Percentiles rank a stretch among this genome's conserved stretches.
phyloP scores from a whole-genome alignment of 2,888 invertebrate species.

The Resseliella maxima region DNA sequence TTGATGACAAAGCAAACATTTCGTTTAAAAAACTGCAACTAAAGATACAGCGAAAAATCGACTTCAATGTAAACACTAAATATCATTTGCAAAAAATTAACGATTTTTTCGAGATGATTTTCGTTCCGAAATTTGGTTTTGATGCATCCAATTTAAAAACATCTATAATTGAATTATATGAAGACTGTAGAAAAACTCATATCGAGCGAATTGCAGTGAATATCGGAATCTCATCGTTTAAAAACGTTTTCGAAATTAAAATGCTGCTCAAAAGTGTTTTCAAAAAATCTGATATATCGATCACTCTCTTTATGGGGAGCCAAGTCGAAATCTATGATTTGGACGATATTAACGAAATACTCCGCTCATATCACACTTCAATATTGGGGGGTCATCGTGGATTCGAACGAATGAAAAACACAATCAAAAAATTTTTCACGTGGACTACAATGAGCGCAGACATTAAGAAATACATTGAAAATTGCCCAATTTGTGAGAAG shows the following conservation, averaged over 20 bases:
- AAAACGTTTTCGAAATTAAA: background rate
- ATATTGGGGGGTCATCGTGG: background rate
- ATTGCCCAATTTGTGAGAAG: slow-evolving; percentile 27
- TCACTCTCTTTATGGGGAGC: background rate
- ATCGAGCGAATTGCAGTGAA: too few relatives aligned
- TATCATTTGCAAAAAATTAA: too few relatives aligned
- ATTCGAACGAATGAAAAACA: background rate
- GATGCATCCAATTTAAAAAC: too few relatives aligned
- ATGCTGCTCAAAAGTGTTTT: background rate
- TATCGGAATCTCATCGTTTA: background rate
- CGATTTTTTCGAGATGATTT: too few relatives aligned
- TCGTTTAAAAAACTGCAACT: too few relatives aligned
- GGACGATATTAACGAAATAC: background rate
- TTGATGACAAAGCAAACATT: too few relatives aligned
- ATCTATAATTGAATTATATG: too few relatives aligned
- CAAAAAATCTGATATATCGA: background rate
- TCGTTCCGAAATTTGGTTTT: too few relatives aligned
- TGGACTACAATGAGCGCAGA: slow-evolving; percentile 9
- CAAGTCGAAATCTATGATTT: background rate
- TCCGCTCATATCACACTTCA: background rate
- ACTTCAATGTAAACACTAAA: too few relatives aligned
- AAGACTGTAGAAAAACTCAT: too few relatives aligned
- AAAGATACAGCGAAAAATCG: too few relatives aligned
- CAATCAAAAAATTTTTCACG: background rate
- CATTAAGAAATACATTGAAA: slow-evolving; percentile 32